Base-by-base conservation (phyloP, 2,113 vertebrate genomes). In the Ahaetulla prasina region DNA sequence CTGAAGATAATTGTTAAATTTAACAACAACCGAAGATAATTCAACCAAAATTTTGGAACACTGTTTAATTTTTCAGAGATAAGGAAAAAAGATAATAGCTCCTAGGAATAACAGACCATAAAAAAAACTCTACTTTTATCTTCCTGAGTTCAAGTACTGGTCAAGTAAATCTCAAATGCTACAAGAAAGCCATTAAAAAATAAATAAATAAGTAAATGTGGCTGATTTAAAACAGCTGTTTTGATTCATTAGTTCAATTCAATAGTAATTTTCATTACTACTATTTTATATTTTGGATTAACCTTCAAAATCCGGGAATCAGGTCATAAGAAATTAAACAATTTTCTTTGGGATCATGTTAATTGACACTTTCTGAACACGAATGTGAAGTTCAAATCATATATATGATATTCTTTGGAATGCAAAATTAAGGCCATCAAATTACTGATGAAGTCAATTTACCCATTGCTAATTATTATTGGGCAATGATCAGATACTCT, bases 111-210 rank as follows among this genome's bases (percentile, higher is more conserved):
- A 98, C 96, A 97, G 97, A 97, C 96, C 94, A 94, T 97, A 97
- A 98, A 96, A 98, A 96, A 97, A 97, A 97, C 96, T 95, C 93
- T 96, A 96, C 97, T 97, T 97, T 95, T 96, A 97, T 96, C 96
- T 97, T 98, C 95, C 97, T 95, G 97, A 97, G 98, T 98, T 98
- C 98, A 98, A 98, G 96, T 97, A 96, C 96, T 98, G 98, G 98
- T 98, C 98, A 98, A 97, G 96, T 96, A 97, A 96, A 97, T 97
- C 96, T 97, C 97, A 97, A 98, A 97, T 96, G 97, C 97, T 97
- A 97, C 96, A 97, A 96, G 96, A 96, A 96, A 97, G 91, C 94
- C 93, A 94, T 16, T 96, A 95, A 8, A 63, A 53, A 53, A 88
- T 96, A 95, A 8, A 63, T 45, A 53, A 88, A 22, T 39, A 97